phyloP scores from a whole-genome alignment of 2,113 vertebrate species.

The Cynopterus brachyotis region DNA sequence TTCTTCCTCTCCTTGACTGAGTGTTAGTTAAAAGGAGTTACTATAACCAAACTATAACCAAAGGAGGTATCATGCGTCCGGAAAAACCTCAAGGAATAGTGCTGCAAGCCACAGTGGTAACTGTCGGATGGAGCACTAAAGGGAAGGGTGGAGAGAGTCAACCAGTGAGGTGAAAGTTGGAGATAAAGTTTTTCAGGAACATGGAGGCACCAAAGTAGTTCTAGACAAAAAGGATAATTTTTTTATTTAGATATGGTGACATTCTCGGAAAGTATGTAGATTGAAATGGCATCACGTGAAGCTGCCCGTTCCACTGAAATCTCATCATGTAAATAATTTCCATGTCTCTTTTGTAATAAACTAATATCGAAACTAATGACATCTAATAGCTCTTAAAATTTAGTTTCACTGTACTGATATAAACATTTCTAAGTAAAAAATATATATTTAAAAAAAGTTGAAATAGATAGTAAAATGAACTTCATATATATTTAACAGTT shows the following conservation, averaged over 20 bases:
- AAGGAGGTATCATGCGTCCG: neutral
- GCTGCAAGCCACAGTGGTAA: neutral
- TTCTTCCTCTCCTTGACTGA: neutral
- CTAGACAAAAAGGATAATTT: neutral
- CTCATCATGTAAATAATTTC: neutral
- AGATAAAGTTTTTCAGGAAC: neutral
- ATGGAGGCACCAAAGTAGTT: neutral
- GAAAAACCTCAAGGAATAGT: neutral
- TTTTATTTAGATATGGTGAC: neutral
- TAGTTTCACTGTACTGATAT: slow-evolving; percentile 71
- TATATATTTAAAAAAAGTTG: neutral
- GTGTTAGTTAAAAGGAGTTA: neutral
- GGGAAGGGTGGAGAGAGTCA: neutral
- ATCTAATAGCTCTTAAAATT: slow-evolving; percentile 71
- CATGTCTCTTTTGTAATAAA: neutral
- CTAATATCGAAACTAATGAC: slow-evolving; percentile 1
- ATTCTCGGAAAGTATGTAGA: neutral
- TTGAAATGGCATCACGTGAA: neutral
- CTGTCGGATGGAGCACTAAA: neutral
- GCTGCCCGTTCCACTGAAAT: no score
- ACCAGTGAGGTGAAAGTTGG: neutral
- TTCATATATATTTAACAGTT: neutral
- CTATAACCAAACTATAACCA: neutral
- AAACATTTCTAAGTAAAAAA: slow-evolving; percentile 84
- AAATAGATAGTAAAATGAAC: neutral